A percentile compares a stretch with the other conserved stretches of the same genome.
phyloP scores from a whole-genome alignment of 2,113 vertebrate species.

The Rhea pennata region DNA sequence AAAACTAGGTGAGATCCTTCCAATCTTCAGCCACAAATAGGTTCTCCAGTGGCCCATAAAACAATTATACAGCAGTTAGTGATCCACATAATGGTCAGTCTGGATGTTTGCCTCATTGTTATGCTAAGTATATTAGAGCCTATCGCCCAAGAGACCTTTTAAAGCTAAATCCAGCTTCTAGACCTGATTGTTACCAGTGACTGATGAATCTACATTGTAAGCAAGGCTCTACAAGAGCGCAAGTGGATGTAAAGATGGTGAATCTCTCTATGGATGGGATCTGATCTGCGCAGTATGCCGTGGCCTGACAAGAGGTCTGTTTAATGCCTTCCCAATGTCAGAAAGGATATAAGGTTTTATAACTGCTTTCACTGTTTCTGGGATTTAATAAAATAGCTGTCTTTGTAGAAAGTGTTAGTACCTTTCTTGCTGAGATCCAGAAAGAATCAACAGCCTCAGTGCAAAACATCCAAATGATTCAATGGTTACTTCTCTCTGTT shows the following conservation, averaged over 20 bases:
- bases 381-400: background rate
- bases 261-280: background rate
- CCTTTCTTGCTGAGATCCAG: background rate
- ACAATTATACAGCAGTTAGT: background rate
- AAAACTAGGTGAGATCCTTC: background rate
- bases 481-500: background rate
- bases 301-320: background rate
- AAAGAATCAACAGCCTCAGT: background rate
- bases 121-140: background rate
- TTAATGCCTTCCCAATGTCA: background rate
- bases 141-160: background rate
- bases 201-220: background rate
- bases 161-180: background rate
- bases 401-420: background rate
- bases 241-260: background rate
- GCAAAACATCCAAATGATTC: fast-evolving
- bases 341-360: background rate
- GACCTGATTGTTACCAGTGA: fast-evolving
- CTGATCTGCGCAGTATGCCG: background rate
- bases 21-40: background rate
- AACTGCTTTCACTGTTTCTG: background rate
- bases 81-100: background rate
- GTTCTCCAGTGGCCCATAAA: background rate
- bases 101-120: background rate
- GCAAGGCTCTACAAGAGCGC: fast-evolving